phyloP scores from a whole-genome alignment of 2,113 vertebrate genomes.

The Zosterops pallidus region DNA sequence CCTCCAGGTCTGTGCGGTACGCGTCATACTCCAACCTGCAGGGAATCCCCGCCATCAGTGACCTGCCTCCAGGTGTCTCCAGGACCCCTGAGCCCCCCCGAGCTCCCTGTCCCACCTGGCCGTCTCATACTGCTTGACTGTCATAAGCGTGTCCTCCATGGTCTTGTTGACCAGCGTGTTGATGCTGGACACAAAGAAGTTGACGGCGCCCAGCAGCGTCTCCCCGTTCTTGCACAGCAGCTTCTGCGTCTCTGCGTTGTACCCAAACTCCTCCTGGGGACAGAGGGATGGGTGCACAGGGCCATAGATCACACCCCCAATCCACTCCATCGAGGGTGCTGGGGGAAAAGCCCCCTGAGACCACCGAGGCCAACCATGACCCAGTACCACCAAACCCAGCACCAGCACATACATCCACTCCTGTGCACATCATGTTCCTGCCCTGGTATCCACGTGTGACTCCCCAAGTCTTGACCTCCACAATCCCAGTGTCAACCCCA shows the following conservation, averaged over 20 bases:
- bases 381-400: neutral
- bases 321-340: neutral
- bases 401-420: accelerated
- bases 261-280: constrained; percentile 93
- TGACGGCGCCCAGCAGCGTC: constrained; percentile 92
- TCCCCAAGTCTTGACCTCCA: too few relatives aligned
- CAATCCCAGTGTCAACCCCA: too few relatives aligned
- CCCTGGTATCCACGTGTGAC: accelerated
- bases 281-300: too few relatives aligned
- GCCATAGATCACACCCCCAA: accelerated
- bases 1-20: constrained; percentile 94
- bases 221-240: constrained; percentile 96
- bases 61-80: neutral
- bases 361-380: neutral
- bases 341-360: neutral
- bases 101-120: constrained; percentile 75
- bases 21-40: constrained; percentile 92
- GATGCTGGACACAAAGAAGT: constrained; percentile 98
- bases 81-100: neutral
- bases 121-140: constrained; percentile 93
- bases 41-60: accelerated
- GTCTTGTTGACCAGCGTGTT: constrained; percentile 97
- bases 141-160: constrained; percentile 97
- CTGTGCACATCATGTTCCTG: neutral
- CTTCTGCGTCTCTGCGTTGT: constrained; percentile 96